Base-by-base conservation (phyloP, 2,113 vertebrate genomes). In the Daboia siamensis region DNA sequence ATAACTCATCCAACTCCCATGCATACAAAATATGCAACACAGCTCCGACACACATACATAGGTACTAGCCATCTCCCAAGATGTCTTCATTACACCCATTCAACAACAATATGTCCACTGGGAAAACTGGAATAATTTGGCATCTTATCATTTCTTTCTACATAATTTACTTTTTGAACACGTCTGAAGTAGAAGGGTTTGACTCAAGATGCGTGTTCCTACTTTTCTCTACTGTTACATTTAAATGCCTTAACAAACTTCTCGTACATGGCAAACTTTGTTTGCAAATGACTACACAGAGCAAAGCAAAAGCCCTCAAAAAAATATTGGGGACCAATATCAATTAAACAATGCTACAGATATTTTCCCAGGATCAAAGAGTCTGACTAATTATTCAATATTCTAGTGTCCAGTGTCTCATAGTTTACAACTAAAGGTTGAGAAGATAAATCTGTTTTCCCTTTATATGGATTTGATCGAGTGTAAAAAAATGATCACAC, bases 401-500 rank as follows among this genome's bases (percentile, higher is more conserved):
- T 95, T 95, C 89, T 86, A 64, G 95, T 94, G 94, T 93, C 93
- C 86, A 96, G 90, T 94, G 93, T 92, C 95, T 92, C 96, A 93
- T 91, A 86, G 93, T 90, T 91, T 93, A 92, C 91, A 90, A 88
- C 88, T 95, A 90, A 93, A 96, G 92, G 90, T 93, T 94, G 93
- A 94, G 90, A 74, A 93, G 91, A 95, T 95, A 95, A 95, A 88
- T 95, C 93, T 95, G 92, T 2, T 96, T 96, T 97, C 92, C 96
- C 90, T 90, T 93, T 96, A 91, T 95, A 92, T 93, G 2, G 95
- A 39, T 96, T 93, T 96, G 96, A 95, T 90, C 95, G 95, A 92
- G 90, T 92, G 89, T 64, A 89, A 80, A 90, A 93, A 95, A 93
- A 93, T 91, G 94, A 93, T 59, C 20, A 93, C 93, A 93, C 94